Conservation (phyloP, 2,888 invertebrate species). For the Tuberolachnus salignus region DNA sequence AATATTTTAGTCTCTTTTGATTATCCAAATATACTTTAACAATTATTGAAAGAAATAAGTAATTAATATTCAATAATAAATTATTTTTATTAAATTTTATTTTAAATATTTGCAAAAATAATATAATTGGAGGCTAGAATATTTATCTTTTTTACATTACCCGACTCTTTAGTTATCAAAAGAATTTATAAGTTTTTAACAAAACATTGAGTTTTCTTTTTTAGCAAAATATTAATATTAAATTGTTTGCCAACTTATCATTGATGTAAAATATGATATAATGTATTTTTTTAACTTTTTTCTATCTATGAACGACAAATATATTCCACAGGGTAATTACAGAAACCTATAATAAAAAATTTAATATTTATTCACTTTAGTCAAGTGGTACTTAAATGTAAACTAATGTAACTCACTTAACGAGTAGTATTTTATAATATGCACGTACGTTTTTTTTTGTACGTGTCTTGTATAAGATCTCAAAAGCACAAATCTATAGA, state of each 20-base stretch:
- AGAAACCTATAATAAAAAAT: constrained; percentile 35
- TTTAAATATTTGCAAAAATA: background rate
- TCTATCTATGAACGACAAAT: constrained; percentile 20
- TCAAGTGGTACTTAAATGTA: constrained; percentile 55
- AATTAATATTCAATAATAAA: background rate
- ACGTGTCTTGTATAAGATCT: constrained; percentile 56
- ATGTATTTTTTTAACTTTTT: constrained; percentile 30
- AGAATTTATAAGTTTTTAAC: constrained; percentile 45
- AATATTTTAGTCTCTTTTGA: constrained; percentile 12
- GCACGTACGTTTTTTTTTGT: constrained; percentile 53
- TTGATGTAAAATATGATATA: constrained; percentile 22
- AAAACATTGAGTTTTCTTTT: constrained; percentile 29
- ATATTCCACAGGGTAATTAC: constrained; percentile 53
- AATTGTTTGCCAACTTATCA: constrained; percentile 35
- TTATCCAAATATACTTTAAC: background rate
- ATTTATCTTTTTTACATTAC: constrained; percentile 41
- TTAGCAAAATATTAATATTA: constrained; percentile 38
- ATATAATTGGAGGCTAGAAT: constrained; percentile 19
- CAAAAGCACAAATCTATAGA: constrained; percentile 49
- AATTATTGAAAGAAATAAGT: background rate
- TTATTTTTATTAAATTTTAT: background rate
- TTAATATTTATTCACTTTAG: constrained; percentile 53
- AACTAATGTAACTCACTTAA: constrained; percentile 52
- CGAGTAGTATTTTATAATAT: constrained; percentile 55
- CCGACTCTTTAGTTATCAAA: constrained; percentile 52